phyloP scores from a whole-genome alignment of 2,888 invertebrate species.

The Pachymerium ferrugineum region DNA sequence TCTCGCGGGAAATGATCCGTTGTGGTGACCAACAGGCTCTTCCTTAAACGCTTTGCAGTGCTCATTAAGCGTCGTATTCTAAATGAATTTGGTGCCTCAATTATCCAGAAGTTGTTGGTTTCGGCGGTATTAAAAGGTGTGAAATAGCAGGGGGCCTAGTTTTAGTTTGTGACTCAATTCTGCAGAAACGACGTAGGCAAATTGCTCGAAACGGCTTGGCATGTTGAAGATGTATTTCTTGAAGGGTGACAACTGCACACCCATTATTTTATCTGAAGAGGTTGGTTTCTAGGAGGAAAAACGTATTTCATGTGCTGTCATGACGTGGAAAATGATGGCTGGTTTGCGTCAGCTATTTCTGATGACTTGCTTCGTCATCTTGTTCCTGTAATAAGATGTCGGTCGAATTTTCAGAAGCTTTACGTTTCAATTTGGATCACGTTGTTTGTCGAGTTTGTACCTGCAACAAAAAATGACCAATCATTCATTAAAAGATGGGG shows the following conservation, averaged over 20 bases:
- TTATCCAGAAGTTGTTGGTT: neutral
- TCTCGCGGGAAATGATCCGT: slow-evolving; percentile 1
- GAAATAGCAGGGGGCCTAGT: neutral
- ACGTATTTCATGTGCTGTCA: slow-evolving; percentile 6
- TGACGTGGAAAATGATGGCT: neutral
- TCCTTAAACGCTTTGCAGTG: neutral
- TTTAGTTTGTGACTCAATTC: neutral
- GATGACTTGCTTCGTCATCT: slow-evolving; percentile 13
- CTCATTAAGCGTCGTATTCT: neutral
- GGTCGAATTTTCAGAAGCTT: neutral
- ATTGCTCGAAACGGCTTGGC: neutral
- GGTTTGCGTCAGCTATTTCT: neutral
- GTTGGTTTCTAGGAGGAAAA: neutral
- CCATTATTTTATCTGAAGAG: slow-evolving; percentile 4
- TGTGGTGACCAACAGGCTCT: neutral
- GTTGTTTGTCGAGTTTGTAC: neutral
- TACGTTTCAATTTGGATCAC: neutral
- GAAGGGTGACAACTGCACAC: slow-evolving; percentile 1
- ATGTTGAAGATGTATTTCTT: slow-evolving; percentile 4
- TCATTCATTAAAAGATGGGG: too few relatives aligned
- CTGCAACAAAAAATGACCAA: too few relatives aligned
- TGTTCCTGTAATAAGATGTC: neutral
- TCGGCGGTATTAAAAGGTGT: too few relatives aligned
- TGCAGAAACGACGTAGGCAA: neutral
- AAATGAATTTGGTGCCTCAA: neutral